Evolutionary conservation across 2,113 vertebrate genomes (phyloP), one percentile per base, ranked within the genome.

Genomic region (Lontra canadensis): DNA sequence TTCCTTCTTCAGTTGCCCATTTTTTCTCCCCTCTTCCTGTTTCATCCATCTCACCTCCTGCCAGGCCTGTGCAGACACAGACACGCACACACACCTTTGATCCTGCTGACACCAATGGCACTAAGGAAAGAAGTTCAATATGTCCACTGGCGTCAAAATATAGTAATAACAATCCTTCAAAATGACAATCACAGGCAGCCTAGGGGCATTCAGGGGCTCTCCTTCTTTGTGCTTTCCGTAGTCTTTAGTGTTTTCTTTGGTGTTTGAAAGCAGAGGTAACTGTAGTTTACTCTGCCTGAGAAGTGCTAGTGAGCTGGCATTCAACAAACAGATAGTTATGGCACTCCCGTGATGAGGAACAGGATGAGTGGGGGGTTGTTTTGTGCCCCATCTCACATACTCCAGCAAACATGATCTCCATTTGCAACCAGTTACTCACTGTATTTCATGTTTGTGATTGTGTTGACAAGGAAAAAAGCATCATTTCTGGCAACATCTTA

Each of bases 121-220:
- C 85, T n/a, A 25, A 79, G 59, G 67, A 95, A 98, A 85, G 92
- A 86, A 96, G 71, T 73, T 73, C 91, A 97, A 81, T 96, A 89
- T 93, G 79, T 95, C 92, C 92, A 95, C 80, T 80, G 71, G 52
- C 7, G 36, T 97, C 94, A 91, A 93, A 96, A 92, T 8, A 42
- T 2, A 86, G 73, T 59, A 90, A 96, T 96, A 96, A 96, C 95
- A 80, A 36, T 98, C 59, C 81, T 97, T 98, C 97, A 98, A 96
- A 96, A 95, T 95, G 94, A 96, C 96, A 97, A 63, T 92, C 69
- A 23, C 57, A 84, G 59, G 61, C 47, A 97, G 92, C 90, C 90
- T 57, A 61, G 81, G 55, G 97, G 73, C 59, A 91, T 76, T 85
- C 90, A 14, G 63, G 42, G 73, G 42, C 39, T 87, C 47, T 81